Evolutionary conservation across 2,797 vertebrate species (phyloP), one percentile per base, ranked within the genome.

Genomic region (Hirundo rustica): DNA sequence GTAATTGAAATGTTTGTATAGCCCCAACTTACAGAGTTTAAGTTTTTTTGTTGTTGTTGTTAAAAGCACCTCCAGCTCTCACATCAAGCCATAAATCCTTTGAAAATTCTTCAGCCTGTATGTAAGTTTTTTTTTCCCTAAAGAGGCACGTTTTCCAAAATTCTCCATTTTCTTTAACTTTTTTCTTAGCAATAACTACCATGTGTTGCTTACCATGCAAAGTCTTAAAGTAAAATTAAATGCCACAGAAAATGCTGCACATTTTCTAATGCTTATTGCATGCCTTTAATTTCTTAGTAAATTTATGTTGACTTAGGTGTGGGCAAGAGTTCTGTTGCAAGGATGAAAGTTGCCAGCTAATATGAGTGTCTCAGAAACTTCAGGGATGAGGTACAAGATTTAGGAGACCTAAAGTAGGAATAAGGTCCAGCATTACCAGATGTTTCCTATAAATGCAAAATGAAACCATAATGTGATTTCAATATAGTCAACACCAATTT

Each of bases 361-460:
- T 29, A 6, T 22, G 25, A 89, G 32, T 8, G 2, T 44, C 29
- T 85, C 71, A 92, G 68, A 91, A 78, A 87, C 11, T 48, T 82
- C 57, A 79, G 32, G 29, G 57, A 80, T 89, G 85, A 91, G 45
- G 57, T 57, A 64, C 1, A 9, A 92, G 65, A 87, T 30, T 66
- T 45, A 72, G 65, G 38, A 96, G 55, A 44, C 34, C 34, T 51
- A 17, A 85, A 82, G 61, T 3, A 83, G 45, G n/a, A 80, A 36
- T 30, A 51, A 36, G 45, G 71, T 89, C 89, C 53, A 94, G 45
- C 34, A 80, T 85, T 85, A 61, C 50, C 89, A 94, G 45, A 89
- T 93, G 78, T 91, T 96, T 93, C 45, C 17, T 85, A 88, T 89
- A 88, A 96, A 80, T 19, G 36, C 21, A 92, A 89, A 82, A 64